These are phyloP conservation scores for Drosophila anomelani DNA, from an alignment of 2,888 invertebrate species.

Conservation along the genomic window DNA sequence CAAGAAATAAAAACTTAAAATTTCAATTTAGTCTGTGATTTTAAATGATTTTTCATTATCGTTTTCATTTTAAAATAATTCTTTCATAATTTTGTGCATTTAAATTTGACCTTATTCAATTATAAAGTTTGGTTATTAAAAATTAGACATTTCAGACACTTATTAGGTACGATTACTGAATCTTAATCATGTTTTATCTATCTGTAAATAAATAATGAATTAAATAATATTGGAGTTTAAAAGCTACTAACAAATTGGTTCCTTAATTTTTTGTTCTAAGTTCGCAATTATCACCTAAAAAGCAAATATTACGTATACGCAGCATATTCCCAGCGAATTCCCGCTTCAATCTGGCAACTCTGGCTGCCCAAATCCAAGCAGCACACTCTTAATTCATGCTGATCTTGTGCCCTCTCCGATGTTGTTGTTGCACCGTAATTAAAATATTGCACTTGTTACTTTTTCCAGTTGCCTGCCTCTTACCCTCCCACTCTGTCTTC, in stretches of 20 bases:
- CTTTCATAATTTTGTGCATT: too few relatives aligned
- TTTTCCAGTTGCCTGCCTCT: slow-evolving; percentile 46
- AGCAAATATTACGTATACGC: slow-evolving; percentile 55
- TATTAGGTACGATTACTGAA: too few relatives aligned
- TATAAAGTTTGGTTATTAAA: too few relatives aligned
- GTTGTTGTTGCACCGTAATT: slow-evolving; percentile 69
- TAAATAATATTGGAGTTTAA: not conserved
- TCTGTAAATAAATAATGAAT: not conserved
- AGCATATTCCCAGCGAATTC: not conserved
- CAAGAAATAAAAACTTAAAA: not conserved
- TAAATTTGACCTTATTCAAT: too few relatives aligned
- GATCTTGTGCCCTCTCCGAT: slow-evolving; percentile 41
- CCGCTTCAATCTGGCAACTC: slow-evolving; percentile 62
- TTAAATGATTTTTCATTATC: not conserved
- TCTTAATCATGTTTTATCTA: too few relatives aligned
- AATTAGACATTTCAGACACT: too few relatives aligned
- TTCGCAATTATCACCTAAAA: too few relatives aligned
- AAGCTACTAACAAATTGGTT: accelerated
- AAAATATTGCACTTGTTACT: slow-evolving; percentile 83
- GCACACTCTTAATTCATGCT: slow-evolving; percentile 44
- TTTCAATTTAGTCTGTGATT: too few relatives aligned
- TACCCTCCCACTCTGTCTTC: slow-evolving; percentile 23
- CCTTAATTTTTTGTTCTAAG: too few relatives aligned
- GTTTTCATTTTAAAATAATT: too few relatives aligned
- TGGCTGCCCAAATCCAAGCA: slow-evolving; percentile 48